Evolutionary conservation across 2,888 invertebrate species (phyloP).

Genomic region (Terebella lapidaria): DNA sequence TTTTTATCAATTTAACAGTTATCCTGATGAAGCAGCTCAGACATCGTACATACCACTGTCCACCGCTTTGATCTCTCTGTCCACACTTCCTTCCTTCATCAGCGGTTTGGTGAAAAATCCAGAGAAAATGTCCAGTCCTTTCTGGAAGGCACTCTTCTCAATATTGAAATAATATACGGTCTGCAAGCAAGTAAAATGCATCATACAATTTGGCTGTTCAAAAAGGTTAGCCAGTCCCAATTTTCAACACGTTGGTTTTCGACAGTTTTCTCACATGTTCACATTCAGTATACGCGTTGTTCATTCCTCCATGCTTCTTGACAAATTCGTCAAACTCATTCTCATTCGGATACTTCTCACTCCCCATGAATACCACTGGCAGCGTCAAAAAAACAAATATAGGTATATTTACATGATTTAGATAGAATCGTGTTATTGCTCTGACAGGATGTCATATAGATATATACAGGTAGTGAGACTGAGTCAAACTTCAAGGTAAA

Average conservation of each 20-base stretch:
- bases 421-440: too few species aligned
- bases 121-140: slow-evolving; percentile 79
- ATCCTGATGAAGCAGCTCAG: too few species aligned
- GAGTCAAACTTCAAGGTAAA: too few species aligned
- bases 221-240: background rate
- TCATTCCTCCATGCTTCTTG: slow-evolving; percentile 69
- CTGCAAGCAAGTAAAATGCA: slow-evolving; percentile 28
- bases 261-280: slow-evolving; percentile 60
- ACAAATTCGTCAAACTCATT: slow-evolving; percentile 79
- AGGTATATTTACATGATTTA: too few species aligned
- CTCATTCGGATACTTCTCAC: slow-evolving; percentile 79
- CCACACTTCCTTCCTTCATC: slow-evolving; percentile 78
- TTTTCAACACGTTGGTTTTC: background rate
- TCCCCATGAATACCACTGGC: slow-evolving; percentile 86
- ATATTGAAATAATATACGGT: slow-evolving; percentile 87
- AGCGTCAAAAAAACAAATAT: too few species aligned
- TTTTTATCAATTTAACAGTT: too few species aligned
- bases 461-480: too few species aligned
- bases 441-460: too few species aligned
- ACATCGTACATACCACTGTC: slow-evolving; percentile 85
- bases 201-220: background rate
- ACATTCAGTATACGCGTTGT: slow-evolving; percentile 82
- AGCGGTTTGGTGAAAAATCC: slow-evolving; percentile 83
- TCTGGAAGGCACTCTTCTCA: slow-evolving; percentile 70
- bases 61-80: slow-evolving; percentile 79